phyloP scores from a whole-genome alignment of 2,888 invertebrate species.

The Thecocarcelia acutangulata region DNA sequence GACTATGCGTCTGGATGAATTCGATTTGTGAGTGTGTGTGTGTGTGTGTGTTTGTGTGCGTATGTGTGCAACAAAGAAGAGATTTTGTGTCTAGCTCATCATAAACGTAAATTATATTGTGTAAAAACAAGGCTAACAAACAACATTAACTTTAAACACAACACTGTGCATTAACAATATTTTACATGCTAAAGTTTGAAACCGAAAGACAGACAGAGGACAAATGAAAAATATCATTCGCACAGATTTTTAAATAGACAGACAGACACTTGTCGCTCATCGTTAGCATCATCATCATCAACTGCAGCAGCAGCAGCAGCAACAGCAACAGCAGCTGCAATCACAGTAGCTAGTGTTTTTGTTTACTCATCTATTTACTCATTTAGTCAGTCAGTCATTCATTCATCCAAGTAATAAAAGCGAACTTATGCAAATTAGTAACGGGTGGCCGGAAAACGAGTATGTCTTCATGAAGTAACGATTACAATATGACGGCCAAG shows the following conservation, averaged over 20 bases:
- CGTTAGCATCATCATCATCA: too few relatives aligned
- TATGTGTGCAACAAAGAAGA: slow-evolving; percentile 75
- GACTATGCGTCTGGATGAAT: background rate
- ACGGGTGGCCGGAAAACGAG: background rate
- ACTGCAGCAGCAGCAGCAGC: slow-evolving; percentile 13
- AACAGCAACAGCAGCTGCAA: slow-evolving; percentile 31
- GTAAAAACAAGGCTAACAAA: slow-evolving; percentile 27
- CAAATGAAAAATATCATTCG: background rate
- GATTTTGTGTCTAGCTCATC: slow-evolving; percentile 72
- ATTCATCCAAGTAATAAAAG: slow-evolving; percentile 31
- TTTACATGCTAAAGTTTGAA: slow-evolving; percentile 41
- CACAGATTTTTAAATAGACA: slow-evolving; percentile 39
- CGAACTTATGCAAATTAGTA: slow-evolving; percentile 57
- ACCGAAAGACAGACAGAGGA: slow-evolving; percentile 7
- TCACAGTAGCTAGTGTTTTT: slow-evolving; percentile 26
- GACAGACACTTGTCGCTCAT: slow-evolving; percentile 54
- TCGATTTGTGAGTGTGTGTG: background rate
- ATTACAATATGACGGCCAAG: too few relatives aligned
- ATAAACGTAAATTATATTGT: slow-evolving; percentile 74
- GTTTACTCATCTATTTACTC: slow-evolving; percentile 19
- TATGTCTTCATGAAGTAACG: background rate
- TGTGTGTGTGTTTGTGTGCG: background rate
- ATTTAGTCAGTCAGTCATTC: slow-evolving; percentile 52
- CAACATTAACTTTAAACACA: slow-evolving; percentile 23
- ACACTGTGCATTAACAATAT: slow-evolving; percentile 33